Evolutionary conservation across 2,888 invertebrate species (phyloP), one percentile per base, ranked within the genome.

Genomic region (Chalcis sispes): DNA sequence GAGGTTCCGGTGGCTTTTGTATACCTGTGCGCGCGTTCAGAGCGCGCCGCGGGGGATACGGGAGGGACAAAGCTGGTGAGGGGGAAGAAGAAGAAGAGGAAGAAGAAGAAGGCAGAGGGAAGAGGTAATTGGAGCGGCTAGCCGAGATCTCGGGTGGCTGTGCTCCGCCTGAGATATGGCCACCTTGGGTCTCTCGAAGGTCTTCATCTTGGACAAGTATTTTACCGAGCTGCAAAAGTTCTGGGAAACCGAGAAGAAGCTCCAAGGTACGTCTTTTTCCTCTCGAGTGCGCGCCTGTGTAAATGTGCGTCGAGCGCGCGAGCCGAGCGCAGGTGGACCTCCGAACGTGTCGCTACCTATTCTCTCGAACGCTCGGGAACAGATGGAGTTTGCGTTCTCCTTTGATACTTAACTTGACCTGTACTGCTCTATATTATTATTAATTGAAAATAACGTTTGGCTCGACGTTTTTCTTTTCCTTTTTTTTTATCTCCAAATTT

Each of bases 201-300:
- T 97, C 90, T 97, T 97, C 93, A 97, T 97, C 90, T 93, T 97
- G 92, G 97, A 97, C 94, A 97, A 97, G 90, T 97, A 97, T 91
- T 97, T 97, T 91, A 96, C 96, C 83, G 97, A 97, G 91, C 92
- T 98, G 90, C 96, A 96, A 90, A 97, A 97, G 91, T 96, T 97
- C 91, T 96, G 97, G 96, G 96, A 97, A 91, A 96, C 96, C 80
- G 98, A 98, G 90, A 96, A 97, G 91, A 96, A 96, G 91, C 92
- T 96, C 88, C 95, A 96, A 94, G 98, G 98, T 97, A 93, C 93
- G 64, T 15, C 36, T 36, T 36, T 36, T 42, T 42, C 15, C 42
- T 42, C 15, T 42, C 15, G 15, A 13, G 20, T 8, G 10, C 27
- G 29, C 48, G n/a, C 20, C 46, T n/a, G 5, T 27, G 32, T 62